phyloP scores from a whole-genome alignment of 2,113 vertebrate species.

The Podilymbus podiceps region DNA sequence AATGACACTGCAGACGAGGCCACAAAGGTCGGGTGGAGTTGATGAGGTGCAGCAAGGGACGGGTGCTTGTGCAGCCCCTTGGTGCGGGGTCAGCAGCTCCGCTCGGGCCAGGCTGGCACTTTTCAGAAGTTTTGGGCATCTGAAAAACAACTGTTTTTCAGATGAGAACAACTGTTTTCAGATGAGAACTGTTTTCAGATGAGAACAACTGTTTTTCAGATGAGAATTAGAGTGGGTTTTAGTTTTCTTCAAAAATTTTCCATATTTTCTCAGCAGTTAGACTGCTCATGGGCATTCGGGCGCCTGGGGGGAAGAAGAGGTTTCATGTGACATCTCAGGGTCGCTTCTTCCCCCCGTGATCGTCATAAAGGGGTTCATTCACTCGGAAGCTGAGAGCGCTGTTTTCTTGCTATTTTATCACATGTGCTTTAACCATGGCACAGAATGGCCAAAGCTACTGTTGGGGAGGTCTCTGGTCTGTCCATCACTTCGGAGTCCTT shows the following conservation, averaged over 20 bases:
- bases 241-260: background rate
- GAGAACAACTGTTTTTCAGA: background rate
- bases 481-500: background rate
- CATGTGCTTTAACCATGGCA: rapidly evolving
- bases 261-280: rapidly evolving
- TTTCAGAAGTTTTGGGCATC: background rate
- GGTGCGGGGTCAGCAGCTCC: background rate
- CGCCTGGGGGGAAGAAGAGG: background rate
- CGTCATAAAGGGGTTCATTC: background rate
- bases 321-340: background rate
- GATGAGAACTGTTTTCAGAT: too few relatives aligned
- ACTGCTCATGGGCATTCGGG: background rate
- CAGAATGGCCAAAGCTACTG: background rate
- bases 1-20: background rate
- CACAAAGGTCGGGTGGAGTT: background rate
- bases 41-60: background rate
- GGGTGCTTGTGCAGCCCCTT: background rate
- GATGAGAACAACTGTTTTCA: background rate
- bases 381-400: background rate
- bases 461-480: background rate
- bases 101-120: background rate
- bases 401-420: background rate
- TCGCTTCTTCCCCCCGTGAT: background rate
- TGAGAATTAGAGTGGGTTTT: background rate
- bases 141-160: background rate